These are phyloP conservation scores for Dendropsophus ebraccatus DNA, from an alignment of 2,113 vertebrate species.

Conservation along the genomic window DNA sequence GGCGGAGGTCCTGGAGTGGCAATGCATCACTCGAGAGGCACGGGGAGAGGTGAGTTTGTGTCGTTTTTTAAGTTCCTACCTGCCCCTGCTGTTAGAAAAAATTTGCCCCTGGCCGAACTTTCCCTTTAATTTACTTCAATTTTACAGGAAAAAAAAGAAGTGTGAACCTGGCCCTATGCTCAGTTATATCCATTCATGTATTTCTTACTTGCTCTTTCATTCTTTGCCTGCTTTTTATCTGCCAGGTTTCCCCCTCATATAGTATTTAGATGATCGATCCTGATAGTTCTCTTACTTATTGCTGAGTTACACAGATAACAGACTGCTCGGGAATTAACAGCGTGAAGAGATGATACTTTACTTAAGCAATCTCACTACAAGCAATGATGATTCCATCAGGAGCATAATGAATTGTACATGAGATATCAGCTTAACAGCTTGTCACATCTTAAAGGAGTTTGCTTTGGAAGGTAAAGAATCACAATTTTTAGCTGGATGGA, in stretches of 20 bases:
- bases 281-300: slow-evolving; percentile 6
- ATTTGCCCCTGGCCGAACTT: too few species aligned
- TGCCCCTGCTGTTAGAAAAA: too few species aligned
- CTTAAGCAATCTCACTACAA: slow-evolving; percentile 27
- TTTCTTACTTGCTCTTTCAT: not conserved
- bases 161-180: not conserved
- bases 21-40: too few species aligned
- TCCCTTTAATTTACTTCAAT: too few species aligned
- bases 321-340: slow-evolving; percentile 23
- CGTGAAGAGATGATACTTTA: slow-evolving; percentile 37
- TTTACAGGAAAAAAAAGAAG: not conserved
- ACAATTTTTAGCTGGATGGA: not conserved
- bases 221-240: not conserved
- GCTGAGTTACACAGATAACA: slow-evolving; percentile 1
- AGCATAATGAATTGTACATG: slow-evolving; percentile 31
- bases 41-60: too few species aligned
- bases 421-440: slow-evolving; percentile 29
- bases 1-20: too few species aligned
- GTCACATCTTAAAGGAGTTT: not conserved
- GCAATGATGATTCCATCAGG: slow-evolving; percentile 6
- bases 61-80: too few species aligned
- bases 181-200: not conserved
- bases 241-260: not conserved
- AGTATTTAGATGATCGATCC: not conserved
- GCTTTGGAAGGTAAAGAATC: not conserved